Base-by-base conservation (phyloP, 2,888 invertebrate species). In the Tetramorium bicarinatum region DNA sequence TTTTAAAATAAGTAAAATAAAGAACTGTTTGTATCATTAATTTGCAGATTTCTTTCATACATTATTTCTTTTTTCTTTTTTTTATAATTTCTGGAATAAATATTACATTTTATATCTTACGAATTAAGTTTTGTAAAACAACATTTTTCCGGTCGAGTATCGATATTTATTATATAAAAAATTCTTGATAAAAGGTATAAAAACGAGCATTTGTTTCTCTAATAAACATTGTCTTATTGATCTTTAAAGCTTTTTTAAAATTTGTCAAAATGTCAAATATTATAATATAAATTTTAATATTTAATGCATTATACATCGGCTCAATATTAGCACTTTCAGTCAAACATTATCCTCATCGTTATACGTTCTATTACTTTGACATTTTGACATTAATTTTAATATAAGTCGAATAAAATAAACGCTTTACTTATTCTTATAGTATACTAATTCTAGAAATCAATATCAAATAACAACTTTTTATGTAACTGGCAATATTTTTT, bases 381-480 rank as follows among this genome's bases (percentile, higher is more conserved):
- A 44, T 56, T 59, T 59, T 2, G 38, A 21, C 21, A 29, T 71
- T 38, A 38, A 54, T 38, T 71, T 52, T 15, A 71, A 15, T 3
- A 15, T 54, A 54, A 54, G 6, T 54, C 34, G 38, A 38, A 69
- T 52, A 13, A 38, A 54, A 71, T 38, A 38, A 21, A 7, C 44
- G 38, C 21, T 61, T 61, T 67, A 15, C 4, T 71, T 71, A 69
- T 18, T 49, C 7, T 29, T 29, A 25, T 18, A 44, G 6, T 67
- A 67, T 69, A 69, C 11, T 49, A 13, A 9, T 38, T 4, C 64
- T 41, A 64, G 7, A 52, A 71, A 54, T 71, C 38, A 38, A 21
- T 54, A 38, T 71, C 29, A 38, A 52, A 4, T 71, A 15, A 21
- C n/a, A 29, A 52, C 11, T 72, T 25, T 41, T 41, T 13, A 41